Conservation (phyloP, 1,140 invertebrate genomes). For the Ceratina australensis region DNA sequence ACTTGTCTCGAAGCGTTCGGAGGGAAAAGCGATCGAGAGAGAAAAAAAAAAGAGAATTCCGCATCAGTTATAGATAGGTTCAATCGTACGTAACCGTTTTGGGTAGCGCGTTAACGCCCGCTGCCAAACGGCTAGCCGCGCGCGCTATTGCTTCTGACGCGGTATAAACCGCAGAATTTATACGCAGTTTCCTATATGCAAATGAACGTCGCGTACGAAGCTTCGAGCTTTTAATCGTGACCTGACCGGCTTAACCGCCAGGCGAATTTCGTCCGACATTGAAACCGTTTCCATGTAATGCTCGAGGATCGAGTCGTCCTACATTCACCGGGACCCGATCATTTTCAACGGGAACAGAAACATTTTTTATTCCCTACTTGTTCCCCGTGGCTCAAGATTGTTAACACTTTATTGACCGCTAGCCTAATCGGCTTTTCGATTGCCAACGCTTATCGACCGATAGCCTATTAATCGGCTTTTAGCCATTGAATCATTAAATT, state of each 20-base stretch:
- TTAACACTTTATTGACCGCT: too few relatives aligned
- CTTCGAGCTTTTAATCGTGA: conserved; percentile 62
- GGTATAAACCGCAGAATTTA: conserved; percentile 47
- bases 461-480: too few relatives aligned
- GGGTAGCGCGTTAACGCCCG: not conserved
- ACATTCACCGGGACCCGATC: conserved; percentile 25
- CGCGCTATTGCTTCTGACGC: conserved; percentile 35
- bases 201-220: conserved; percentile 30
- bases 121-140: not conserved
- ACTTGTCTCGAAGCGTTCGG: not conserved
- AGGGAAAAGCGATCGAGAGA: too few relatives aligned
- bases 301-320: conserved; percentile 46
- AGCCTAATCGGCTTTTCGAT: too few relatives aligned
- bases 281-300: conserved; percentile 63
- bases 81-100: conserved; percentile 16
- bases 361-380: not conserved
- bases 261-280: conserved; percentile 57
- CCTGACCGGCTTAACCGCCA: conserved; percentile 49
- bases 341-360: conserved; percentile 2
- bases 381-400: not conserved
- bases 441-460: too few relatives aligned
- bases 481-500: too few relatives aligned
- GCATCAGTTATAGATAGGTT: not conserved
- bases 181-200: conserved; percentile 39
- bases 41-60: not conserved